These are phyloP conservation scores for Antigone vipio DNA, from an alignment of 2,113 vertebrate genomes.

Conservation along the genomic window DNA sequence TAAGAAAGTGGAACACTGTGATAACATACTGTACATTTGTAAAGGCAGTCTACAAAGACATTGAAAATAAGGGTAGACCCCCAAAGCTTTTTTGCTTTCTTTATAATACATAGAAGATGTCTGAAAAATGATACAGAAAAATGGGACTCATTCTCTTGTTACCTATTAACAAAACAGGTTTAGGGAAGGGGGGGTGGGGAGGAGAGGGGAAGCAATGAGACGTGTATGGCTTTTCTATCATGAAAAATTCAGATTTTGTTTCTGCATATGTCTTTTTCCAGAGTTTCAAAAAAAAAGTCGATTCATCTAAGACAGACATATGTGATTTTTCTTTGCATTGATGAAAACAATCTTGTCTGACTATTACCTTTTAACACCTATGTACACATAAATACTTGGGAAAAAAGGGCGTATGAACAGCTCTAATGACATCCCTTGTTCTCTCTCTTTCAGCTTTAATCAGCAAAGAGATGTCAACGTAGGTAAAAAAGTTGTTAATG, in stretches of 20 bases:
- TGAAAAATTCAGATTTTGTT: neutral
- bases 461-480: neutral
- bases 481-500: neutral
- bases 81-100: neutral
- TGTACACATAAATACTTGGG: neutral
- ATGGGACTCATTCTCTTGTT: neutral
- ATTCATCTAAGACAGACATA: accelerated
- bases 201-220: neutral
- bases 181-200: neutral
- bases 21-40: neutral
- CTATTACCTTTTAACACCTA: neutral
- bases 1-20: neutral
- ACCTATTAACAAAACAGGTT: neutral
- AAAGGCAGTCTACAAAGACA: neutral
- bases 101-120: neutral
- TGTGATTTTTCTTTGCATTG: neutral
- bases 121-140: neutral
- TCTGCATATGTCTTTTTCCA: neutral
- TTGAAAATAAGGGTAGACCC: neutral
- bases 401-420: neutral
- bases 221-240: neutral
- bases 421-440: neutral
- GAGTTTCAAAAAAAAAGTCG: neutral
- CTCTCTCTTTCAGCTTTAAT: neutral
- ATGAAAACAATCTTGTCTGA: neutral